Percentiles rank a stretch among this genome's conserved stretches.
Evolutionary conservation across 2,797 vertebrate species (phyloP).

Genomic region (Neosilurus mollespiculum): DNA sequence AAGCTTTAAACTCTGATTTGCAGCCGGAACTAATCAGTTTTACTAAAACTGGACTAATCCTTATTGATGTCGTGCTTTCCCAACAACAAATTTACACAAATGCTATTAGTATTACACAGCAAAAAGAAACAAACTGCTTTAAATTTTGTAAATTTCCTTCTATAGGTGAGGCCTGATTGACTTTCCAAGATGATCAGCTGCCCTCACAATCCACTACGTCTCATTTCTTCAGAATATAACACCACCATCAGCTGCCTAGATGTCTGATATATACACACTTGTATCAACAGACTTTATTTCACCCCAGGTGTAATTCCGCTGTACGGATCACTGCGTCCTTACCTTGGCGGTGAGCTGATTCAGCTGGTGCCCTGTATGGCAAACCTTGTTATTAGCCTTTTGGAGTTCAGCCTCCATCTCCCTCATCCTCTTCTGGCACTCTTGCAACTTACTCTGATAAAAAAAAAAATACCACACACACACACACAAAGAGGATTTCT

Average conservation of each 20-base stretch:
- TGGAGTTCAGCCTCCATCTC: conserved; percentile 90
- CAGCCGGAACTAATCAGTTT: not conserved
- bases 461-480: not conserved
- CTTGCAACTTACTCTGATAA: conserved; percentile 87
- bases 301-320: not conserved
- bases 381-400: conserved; percentile 92
- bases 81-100: not conserved
- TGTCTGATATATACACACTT: not conserved
- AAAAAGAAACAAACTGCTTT: not conserved
- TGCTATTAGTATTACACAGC: not conserved
- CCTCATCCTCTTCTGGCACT: conserved; percentile 86
- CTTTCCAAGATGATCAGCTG: not conserved
- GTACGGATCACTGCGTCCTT: conserved; percentile 14
- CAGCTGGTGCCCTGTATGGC: conserved; percentile 89
- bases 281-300: too few relatives aligned
- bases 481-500: not conserved
- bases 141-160: not conserved
- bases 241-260: too few relatives aligned
- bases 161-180: not conserved
- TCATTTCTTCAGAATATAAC: not conserved
- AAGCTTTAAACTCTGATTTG: not conserved
- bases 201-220: not conserved
- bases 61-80: not conserved
- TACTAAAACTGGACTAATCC: not conserved
- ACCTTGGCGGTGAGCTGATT: conserved; percentile 97